Base-by-base conservation (phyloP, 2,797 vertebrate species). In the Aplochiton taeniatus region DNA sequence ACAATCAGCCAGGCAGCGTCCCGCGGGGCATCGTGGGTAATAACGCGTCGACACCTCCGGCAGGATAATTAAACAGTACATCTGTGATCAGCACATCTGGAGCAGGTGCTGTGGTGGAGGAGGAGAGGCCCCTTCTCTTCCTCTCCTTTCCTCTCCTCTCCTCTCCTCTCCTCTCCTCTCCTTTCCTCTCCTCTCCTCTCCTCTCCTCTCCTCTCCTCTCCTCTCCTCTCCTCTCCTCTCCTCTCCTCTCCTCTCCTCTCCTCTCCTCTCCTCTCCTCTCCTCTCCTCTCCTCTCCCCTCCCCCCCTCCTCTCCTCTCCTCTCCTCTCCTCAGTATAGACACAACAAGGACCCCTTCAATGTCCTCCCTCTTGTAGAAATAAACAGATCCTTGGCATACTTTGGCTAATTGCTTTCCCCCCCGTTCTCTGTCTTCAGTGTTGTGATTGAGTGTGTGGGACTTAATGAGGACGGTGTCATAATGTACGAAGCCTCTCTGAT, bases 31-130 rank as follows among this genome's bases (percentile, higher is more conserved):
- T 77, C 77, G 73, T 58, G 9, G 57, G 83, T 86, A 89, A 90
- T 89, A 82, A 83, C 63, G 79, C 81, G 47, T 59, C 77, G 51
- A 81, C 87, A 89, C 88, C 85, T 85, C 86, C 89, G 85, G 90
- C 86, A 83, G 80, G 83, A 85, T 91, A 91, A 91, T 91, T 90
- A 92, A 89, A 77, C 69, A 20, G 46, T 73, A 72, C 89, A 91
- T 90, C 91, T 91, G 90, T 75, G 83, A 76, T 67, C 65, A 55
- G 63, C 78, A 80, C 87, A 90, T 90, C 89, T 90, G 89, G 88
- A 85, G 80, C 89, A 89, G 88, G 87, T 89, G 86, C 42, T 44
- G 44, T 16, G 16, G 17, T 44, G 42, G 49, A 12, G n/a, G 14
- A 13, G 17, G 3, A 6, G 8, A 0, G 11, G 14, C 4, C 16